Conservation (phyloP, 2,888 invertebrate genomes). For the Drosophila kambysellisi region DNA sequence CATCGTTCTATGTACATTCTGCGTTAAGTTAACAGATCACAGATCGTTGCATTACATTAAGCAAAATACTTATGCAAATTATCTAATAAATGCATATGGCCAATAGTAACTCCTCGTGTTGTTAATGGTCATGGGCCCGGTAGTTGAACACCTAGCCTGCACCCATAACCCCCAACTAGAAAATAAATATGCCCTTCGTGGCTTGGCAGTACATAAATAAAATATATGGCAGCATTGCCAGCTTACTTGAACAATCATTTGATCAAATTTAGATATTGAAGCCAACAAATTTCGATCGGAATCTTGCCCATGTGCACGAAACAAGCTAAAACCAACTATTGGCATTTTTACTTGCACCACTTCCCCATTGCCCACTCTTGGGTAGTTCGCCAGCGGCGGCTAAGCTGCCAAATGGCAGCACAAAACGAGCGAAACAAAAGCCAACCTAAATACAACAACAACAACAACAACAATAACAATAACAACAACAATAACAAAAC, state of each 20-base stretch:
- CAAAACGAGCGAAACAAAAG: slow-evolving; percentile 38
- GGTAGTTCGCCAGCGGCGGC: slow-evolving; percentile 7
- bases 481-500: slow-evolving; percentile 33
- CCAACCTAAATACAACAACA: slow-evolving; percentile 7
- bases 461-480: not conserved
- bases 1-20: no score
- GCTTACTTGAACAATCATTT: not conserved
- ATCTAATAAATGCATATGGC: no score
- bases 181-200: not conserved
- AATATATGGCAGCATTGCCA: not conserved
- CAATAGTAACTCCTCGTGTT: no score
- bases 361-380: slow-evolving; percentile 19
- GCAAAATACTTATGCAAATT: no score
- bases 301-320: slow-evolving; percentile 6
- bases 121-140: no score
- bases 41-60: no score
- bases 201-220: not conserved
- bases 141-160: no score
- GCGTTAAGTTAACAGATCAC: no score
- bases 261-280: not conserved
- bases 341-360: slow-evolving; percentile 7
- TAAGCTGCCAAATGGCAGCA: slow-evolving; percentile 22
- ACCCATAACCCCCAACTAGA: no score
- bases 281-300: not conserved
- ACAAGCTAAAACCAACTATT: slow-evolving; percentile 3